Base-by-base conservation (phyloP, 2,888 invertebrate genomes). In the Acleris emargana region DNA sequence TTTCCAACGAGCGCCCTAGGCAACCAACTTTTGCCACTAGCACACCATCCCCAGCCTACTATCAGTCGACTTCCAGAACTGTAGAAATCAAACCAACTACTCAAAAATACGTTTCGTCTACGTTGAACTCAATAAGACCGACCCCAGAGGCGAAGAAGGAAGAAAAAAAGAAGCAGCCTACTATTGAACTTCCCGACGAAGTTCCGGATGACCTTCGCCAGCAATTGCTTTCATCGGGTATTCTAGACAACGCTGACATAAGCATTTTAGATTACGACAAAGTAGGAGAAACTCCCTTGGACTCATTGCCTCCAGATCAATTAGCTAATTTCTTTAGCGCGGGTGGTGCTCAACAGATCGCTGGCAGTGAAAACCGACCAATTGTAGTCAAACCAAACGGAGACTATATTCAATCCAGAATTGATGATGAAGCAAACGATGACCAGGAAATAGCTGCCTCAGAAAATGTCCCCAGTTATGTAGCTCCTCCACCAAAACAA, bases 201-300 rank as follows among this genome's bases (percentile, higher is more conserved):
- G 97, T 97, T 6, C 97, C 97, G 5, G 97, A 97, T 71, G 97
- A 97, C 75, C 93, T 97, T 53, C 93, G 97, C 49, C 94, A 97
- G 79, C 97, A 97, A 76, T 88, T 97, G 5, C 86, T 97, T 53
- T 95, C 96, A 57, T 97, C 97, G 0, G 97, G 97, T 47, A 97
- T 97, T 74, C 89, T 97, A 62, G 96, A 96, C 73, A 97, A 97
- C 78, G 97, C 97, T 52, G 96, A 97, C 75, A 97, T 97, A 67
- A 97, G 97, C 72, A 94, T 97, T 55, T 87, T 97, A 67, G 97
- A 97, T 86, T 97, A 97, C 76, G 97, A 97, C 77, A 97, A 97
- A 91, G 95, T 97, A 49, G 97, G 97, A 38, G 97, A 97, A 69
- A 97, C 97, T 62, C 95, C 96, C 5, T 89, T 97, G 58, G 97